Base-by-base conservation (phyloP, 1,140 invertebrate genomes). In the Lethocerus indicus region DNA sequence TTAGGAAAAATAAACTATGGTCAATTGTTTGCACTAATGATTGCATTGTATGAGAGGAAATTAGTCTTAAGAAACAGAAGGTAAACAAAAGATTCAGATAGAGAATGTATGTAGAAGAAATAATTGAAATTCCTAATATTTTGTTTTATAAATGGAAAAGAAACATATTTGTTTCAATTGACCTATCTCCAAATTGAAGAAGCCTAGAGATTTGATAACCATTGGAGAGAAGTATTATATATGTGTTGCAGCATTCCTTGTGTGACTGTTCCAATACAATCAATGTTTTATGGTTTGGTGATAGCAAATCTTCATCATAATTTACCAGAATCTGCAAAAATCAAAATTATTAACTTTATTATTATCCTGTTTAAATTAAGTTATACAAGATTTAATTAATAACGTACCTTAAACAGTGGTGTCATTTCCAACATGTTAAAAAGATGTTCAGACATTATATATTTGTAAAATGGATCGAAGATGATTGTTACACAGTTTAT, bases 171-270 rank as follows among this genome's bases (percentile, higher is more conserved):
- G 18, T 27, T 45, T 28, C 16, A 55, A 52, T 60, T 63, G n/a
- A 78, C 72, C 73, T 71, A 59, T 87, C 81, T 1, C 74, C 72
- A 62, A 78, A 84, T 58, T 65, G 64, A 1, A 88, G 59, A 20
- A 87, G 68, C 54, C 76, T 60, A 0, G 71, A 60, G 4, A 75
- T 67, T 68, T 83, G 75, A 20, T 75, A 57, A 4, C 76, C 81
- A 64, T 85, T 85, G 1, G 76, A 63, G n/a, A 87, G 62, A 14
- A 85, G 66, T 54, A 87, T 75, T 37, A 87, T 59, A 57, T 84
- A 81, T 9, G 72, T 62, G 57, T 79, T 72, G 58, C 84, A 88
- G 16, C 76, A 74, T 18, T 74, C 68, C 54, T 66, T 67, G 56
- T 72, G 72, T 6, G 77, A 72, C 43, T 71, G 63, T 12, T 60